Conservation (phyloP, 2,888 invertebrate species). For the Drosophila austrosaltans region DNA sequence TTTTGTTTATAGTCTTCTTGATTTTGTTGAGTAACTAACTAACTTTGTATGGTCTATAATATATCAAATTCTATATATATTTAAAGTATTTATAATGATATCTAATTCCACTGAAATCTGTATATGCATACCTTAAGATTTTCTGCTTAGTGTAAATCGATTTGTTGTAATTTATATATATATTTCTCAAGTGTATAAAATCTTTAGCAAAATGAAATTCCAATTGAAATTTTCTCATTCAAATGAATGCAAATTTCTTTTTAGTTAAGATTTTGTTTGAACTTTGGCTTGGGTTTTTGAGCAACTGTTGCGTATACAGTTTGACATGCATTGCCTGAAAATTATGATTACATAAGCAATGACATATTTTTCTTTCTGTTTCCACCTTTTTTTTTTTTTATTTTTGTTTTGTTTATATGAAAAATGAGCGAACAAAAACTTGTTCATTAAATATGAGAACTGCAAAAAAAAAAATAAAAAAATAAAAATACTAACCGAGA, state of each 20-base stretch:
- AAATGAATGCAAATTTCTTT: conserved; percentile 4
- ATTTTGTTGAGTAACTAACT: too few relatives aligned
- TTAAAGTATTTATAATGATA: too few relatives aligned
- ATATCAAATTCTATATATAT: too few relatives aligned
- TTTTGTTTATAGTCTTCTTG: too few relatives aligned
- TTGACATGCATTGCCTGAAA: conserved; percentile 25
- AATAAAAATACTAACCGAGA: conserved; percentile 38
- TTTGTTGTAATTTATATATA: neutral
- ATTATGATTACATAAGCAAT: conserved; percentile 64
- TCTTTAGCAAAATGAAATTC: neutral
- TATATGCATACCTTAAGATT: too few relatives aligned
- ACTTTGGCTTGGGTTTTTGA: neutral
- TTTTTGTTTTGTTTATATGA: conserved; percentile 25
- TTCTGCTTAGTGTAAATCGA: too few relatives aligned
- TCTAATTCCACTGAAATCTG: too few relatives aligned
- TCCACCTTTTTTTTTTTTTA: conserved; percentile 6
- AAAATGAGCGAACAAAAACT: conserved; percentile 50
- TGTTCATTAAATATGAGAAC: conserved; percentile 74
- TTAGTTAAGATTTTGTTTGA: neutral
- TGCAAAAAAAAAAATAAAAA: conserved; percentile 44
- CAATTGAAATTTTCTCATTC: neutral
- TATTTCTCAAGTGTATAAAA: neutral
- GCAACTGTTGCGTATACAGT: conserved; percentile 22
- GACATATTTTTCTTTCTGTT: conserved; percentile 31
- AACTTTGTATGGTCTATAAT: too few relatives aligned